Conservation (phyloP, 2,113 vertebrate species). For the Nestor notabilis region DNA sequence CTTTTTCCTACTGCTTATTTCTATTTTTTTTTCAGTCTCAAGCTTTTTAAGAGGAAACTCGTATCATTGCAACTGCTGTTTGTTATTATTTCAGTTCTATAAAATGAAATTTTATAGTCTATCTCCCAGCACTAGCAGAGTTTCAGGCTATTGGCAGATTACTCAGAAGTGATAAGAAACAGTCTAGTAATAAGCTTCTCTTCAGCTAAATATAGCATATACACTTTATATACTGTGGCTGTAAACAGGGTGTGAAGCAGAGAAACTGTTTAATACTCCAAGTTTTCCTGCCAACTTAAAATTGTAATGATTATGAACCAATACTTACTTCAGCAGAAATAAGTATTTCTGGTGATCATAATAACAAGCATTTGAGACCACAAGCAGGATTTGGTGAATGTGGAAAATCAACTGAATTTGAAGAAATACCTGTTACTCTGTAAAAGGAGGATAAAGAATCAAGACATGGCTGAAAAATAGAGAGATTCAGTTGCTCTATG, state of each 20-base stretch:
- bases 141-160: slow-evolving; percentile 18
- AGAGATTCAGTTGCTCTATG: not conserved
- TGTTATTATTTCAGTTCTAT: not conserved
- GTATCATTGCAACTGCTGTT: not conserved
- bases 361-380: not conserved
- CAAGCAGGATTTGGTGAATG: not conserved
- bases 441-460: not conserved
- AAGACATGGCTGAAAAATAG: not conserved
- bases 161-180: slow-evolving; percentile 20
- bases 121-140: not conserved
- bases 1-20: not conserved
- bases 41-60: not conserved
- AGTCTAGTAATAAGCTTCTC: not conserved
- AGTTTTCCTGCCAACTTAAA: slow-evolving; percentile 13
- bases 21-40: not conserved
- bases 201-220: slow-evolving; percentile 1
- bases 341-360: slow-evolving; percentile 18
- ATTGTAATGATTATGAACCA: not conserved
- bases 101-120: not conserved
- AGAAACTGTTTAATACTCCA: slow-evolving; percentile 9
- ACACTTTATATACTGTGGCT: not conserved
- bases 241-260: not conserved
- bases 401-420: not conserved
- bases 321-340: not conserved
- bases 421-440: not conserved